A percentile compares a stretch with the other conserved stretches of the same genome.
Evolutionary conservation across 2,888 invertebrate genomes (phyloP).

Genomic region (Fragum whitleyi): DNA sequence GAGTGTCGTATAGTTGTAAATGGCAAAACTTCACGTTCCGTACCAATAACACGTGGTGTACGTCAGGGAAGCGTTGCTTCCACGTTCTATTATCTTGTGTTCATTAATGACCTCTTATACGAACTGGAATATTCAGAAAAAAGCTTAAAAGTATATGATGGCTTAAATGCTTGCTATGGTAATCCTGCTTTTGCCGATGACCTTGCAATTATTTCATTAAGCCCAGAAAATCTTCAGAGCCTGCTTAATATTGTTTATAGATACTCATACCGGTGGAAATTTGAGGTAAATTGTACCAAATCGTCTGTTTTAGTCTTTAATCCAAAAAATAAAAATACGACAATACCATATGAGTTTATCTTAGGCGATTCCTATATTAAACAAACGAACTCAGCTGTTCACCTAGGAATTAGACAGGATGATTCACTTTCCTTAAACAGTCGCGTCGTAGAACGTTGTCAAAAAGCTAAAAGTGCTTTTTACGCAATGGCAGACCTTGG

Average conservation of each 20-base stretch:
- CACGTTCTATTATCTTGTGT: not conserved
- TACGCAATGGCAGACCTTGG: not conserved
- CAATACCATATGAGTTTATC: too few relatives aligned
- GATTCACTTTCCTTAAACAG: not conserved
- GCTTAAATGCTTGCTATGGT: not conserved
- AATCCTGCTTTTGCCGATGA: not conserved
- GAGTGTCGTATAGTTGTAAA: not conserved
- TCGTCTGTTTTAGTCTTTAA: conserved; percentile 3
- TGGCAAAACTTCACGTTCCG: not conserved
- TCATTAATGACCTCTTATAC: too few relatives aligned
- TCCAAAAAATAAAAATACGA: not conserved
- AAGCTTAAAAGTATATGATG: not conserved
- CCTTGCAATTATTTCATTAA: not conserved
- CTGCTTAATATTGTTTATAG: not conserved
- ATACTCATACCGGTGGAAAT: not conserved
- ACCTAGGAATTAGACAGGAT: not conserved
- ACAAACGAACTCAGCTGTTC: not conserved
- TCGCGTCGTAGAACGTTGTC: not conserved
- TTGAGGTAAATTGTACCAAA: not conserved
- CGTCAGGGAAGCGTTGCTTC: not conserved
- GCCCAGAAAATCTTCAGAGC: not conserved
- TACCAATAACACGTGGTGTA: not conserved
- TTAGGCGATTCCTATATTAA: too few relatives aligned
- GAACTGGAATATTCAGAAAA: not conserved
- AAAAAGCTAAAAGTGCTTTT: not conserved